Percentiles rank a stretch among this genome's conserved stretches.
These are phyloP conservation scores for Coronaproctus castanopsis DNA, from an alignment of 2,888 invertebrate genomes.

Conservation along the genomic window DNA sequence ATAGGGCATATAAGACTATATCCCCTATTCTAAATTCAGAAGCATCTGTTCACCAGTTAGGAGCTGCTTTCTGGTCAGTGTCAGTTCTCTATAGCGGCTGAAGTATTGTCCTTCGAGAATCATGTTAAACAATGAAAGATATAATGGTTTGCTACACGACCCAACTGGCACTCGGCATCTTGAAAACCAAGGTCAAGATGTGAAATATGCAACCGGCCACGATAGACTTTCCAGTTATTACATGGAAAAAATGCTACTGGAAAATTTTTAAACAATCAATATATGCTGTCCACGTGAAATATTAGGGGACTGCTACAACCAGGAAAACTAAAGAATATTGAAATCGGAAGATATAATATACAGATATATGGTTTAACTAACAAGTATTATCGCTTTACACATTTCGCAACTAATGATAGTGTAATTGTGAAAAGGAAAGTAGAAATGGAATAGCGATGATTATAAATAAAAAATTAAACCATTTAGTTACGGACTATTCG, in stretches of 20 bases:
- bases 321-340: background rate
- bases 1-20: too few relatives aligned
- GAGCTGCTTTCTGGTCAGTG: too few relatives aligned
- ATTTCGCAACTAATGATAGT: background rate
- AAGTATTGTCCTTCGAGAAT: too few relatives aligned
- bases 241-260: background rate
- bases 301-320: background rate
- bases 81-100: too few relatives aligned
- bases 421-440: background rate
- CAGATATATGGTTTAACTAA: background rate
- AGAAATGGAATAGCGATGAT: background rate
- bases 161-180: background rate
- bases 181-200: background rate
- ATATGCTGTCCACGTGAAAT: background rate
- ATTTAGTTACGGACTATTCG: background rate
- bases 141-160: background rate
- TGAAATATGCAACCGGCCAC: background rate
- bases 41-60: too few relatives aligned
- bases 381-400: background rate
- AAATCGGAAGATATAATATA: background rate
- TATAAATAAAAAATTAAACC: background rate
- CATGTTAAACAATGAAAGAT: too few relatives aligned
- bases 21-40: too few relatives aligned
- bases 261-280: background rate
- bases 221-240: background rate